Evolutionary conservation across 2,888 invertebrate genomes (phyloP).

Genomic region (Thereva nobilitata): DNA sequence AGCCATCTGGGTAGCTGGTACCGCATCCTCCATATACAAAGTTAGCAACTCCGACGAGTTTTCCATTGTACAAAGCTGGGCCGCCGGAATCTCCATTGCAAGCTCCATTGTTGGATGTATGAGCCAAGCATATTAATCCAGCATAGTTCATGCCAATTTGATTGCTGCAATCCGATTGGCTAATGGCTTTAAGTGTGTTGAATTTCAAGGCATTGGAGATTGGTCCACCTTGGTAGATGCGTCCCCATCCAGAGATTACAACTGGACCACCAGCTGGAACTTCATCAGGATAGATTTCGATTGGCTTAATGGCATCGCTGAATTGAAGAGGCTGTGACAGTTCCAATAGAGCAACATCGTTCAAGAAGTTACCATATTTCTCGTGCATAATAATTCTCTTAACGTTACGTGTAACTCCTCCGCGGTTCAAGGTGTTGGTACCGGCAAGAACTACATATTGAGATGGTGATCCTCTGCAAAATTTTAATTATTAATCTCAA

Average conservation of each 20-base stretch:
- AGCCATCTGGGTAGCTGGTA: conserved; percentile 51
- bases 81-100: conserved; percentile 55
- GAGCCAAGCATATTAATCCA: conserved; percentile 50
- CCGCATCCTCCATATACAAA: conserved; percentile 51
- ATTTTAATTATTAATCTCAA: neutral
- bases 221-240: conserved; percentile 38
- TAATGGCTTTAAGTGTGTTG: conserved; percentile 47
- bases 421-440: neutral
- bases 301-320: conserved; percentile 25
- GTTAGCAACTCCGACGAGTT: conserved; percentile 52
- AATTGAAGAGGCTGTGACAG: conserved; percentile 31
- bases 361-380: conserved; percentile 38
- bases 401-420: conserved; percentile 9
- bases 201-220: conserved; percentile 47
- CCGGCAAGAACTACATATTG: conserved; percentile 2
- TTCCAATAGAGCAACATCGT: conserved; percentile 39
- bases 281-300: conserved; percentile 27
- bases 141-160: conserved; percentile 44
- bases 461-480: conserved; percentile 1
- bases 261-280: conserved; percentile 29
- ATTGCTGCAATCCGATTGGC: conserved; percentile 44
- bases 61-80: conserved; percentile 49
- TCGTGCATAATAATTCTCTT: conserved; percentile 35
- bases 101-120: conserved; percentile 46
- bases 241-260: conserved; percentile 41